A percentile compares a stretch with the other conserved stretches of the same genome.
Evolutionary conservation across 35 echinoderm and acorn worm species (phyloP).

Genomic region (Patiria miniata): DNA sequence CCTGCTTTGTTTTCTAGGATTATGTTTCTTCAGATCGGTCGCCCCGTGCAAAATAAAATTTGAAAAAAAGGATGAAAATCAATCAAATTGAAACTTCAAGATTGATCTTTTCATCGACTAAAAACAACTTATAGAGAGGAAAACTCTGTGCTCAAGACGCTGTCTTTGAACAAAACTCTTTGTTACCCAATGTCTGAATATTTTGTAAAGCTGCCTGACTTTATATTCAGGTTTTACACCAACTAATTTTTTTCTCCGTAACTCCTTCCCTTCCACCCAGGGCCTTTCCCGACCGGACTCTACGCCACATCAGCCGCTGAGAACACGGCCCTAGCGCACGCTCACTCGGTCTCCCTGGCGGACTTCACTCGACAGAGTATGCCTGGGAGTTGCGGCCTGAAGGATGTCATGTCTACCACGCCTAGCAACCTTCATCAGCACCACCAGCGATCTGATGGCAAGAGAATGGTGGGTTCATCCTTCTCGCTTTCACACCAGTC

Average conservation of each 20-base stretch:
- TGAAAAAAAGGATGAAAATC: no score
- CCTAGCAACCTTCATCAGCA: constrained; percentile 6
- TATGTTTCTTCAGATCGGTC: no score
- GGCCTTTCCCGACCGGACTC: constrained; percentile 76
- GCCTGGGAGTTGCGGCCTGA: not conserved
- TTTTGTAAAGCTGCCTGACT: no score
- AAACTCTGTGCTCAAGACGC: no score
- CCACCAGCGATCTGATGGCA: constrained; percentile 6
- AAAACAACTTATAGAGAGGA: no score
- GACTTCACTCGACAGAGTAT: constrained; percentile 8
- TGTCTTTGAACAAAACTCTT: no score
- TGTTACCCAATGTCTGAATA: no score
- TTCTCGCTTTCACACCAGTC: not conserved
- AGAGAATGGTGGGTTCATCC: not conserved
- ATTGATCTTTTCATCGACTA: no score
- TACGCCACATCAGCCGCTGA: constrained; percentile 83
- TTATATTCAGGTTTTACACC: no score
- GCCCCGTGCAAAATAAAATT: no score
- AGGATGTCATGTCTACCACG: constrained; percentile 5
- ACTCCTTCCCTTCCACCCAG: constrained; percentile 33
- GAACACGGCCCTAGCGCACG: constrained; percentile 86
- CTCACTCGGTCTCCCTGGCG: constrained; percentile 79
- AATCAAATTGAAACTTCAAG: no score
- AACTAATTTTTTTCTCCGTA: not conserved
- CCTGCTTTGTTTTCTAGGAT: no score